Percentiles rank a stretch among this genome's conserved stretches.
Evolutionary conservation across 2,888 invertebrate genomes (phyloP).

Genomic region (Scaptomyza polygonia): DNA sequence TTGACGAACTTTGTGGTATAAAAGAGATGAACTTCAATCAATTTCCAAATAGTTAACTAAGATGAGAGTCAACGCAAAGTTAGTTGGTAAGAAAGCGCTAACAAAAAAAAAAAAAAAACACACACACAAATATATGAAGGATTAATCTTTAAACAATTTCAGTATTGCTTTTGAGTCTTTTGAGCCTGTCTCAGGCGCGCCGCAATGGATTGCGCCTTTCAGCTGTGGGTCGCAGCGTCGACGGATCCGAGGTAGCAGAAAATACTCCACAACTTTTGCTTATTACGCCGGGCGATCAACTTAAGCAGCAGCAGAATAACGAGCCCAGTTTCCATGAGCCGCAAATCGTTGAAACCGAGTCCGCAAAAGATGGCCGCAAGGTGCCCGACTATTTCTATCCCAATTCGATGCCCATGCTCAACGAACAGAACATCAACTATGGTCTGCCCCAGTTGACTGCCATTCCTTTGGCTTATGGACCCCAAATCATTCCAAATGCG

Average conservation of each 20-base stretch:
- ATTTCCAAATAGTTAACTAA: constrained; percentile 38
- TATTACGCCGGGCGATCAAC: constrained; percentile 60
- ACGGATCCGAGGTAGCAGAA: constrained; percentile 11
- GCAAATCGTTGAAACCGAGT: constrained; percentile 53
- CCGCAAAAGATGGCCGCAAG: constrained; percentile 70
- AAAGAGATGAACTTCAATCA: constrained; percentile 26
- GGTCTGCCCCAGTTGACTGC: constrained; percentile 70
- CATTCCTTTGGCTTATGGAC: constrained; percentile 62
- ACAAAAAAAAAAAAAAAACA: no score
- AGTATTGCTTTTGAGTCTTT: constrained; percentile 42
- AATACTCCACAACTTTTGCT: constrained; percentile 60
- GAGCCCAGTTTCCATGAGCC: constrained; percentile 56
- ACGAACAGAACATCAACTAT: constrained; percentile 72
- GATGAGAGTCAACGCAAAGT: constrained; percentile 50
- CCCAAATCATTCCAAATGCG: constrained; percentile 39
- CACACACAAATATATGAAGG: no score
- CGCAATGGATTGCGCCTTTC: constrained; percentile 28
- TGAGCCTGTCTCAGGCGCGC: constrained; percentile 39
- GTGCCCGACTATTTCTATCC: constrained; percentile 80
- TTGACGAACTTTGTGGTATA: constrained; percentile 41
- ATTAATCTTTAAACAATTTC: neutral
- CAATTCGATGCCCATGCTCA: constrained; percentile 71
- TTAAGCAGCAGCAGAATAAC: constrained; percentile 34
- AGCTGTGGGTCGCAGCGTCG: constrained; percentile 53
- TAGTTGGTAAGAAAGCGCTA: constrained; percentile 37